Conservation (phyloP, 2,888 invertebrate genomes). For the Archips crataeganus region DNA sequence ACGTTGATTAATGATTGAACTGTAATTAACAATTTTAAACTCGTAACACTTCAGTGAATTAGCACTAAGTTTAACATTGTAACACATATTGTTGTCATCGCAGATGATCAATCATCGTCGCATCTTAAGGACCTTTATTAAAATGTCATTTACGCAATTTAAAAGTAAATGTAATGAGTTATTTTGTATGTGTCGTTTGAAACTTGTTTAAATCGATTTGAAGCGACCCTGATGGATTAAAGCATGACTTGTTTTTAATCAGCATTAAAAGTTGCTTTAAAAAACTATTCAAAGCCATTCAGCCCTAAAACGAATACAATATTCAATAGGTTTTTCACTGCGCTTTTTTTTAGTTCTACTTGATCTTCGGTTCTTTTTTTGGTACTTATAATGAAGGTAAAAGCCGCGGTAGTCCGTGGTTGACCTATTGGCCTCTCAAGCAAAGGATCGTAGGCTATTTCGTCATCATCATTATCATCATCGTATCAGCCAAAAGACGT, state of each 20-base stretch:
- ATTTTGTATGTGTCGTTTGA: neutral
- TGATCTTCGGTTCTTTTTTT: too few relatives aligned
- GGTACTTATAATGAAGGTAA: too few relatives aligned
- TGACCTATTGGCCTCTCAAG: too few relatives aligned
- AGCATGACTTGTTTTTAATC: neutral
- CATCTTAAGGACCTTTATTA: conserved; percentile 37
- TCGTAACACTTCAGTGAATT: conserved; percentile 29
- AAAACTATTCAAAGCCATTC: neutral
- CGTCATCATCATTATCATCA: too few relatives aligned
- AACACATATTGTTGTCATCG: conserved; percentile 37
- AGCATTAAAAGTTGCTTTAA: neutral
- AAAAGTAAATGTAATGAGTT: conserved; percentile 23
- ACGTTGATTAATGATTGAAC: conserved; percentile 31
- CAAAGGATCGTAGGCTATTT: too few relatives aligned
- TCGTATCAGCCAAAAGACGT: too few relatives aligned
- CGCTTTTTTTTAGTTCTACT: too few relatives aligned
- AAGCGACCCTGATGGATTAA: neutral
- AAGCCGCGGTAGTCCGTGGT: too few relatives aligned
- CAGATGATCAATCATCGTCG: conserved; percentile 37
- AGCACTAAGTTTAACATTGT: conserved; percentile 31
- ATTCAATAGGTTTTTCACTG: too few relatives aligned
- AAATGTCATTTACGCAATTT: conserved; percentile 44
- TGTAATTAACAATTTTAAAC: conserved; percentile 32
- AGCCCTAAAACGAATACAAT: neutral
- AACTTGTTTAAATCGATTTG: conserved; percentile 6